These are phyloP conservation scores for Diarsia dahlii DNA, from an alignment of 2,888 invertebrate genomes.

Conservation along the genomic window DNA sequence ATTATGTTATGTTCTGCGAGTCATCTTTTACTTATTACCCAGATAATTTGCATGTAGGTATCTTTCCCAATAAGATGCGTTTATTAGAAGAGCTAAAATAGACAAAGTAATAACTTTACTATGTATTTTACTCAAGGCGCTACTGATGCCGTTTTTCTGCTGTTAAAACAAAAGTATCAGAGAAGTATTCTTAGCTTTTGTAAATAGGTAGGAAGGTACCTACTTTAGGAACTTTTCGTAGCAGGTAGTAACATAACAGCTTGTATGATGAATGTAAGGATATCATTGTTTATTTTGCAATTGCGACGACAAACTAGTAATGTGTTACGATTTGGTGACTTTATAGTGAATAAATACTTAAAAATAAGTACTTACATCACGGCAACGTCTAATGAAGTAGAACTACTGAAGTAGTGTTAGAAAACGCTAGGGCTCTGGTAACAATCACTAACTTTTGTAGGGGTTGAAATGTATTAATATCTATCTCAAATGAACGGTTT, in stretches of 20 bases:
- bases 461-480: background rate
- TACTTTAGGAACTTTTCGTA: background rate
- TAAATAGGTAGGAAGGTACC: too few species aligned
- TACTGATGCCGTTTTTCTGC: background rate
- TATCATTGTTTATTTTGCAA: background rate
- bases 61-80: background rate
- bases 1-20: background rate
- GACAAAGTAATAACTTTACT: too few species aligned
- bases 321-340: background rate
- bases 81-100: background rate
- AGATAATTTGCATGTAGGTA: background rate
- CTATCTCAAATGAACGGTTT: background rate
- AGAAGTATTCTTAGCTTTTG: background rate
- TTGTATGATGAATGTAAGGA: background rate
- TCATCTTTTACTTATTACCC: background rate
- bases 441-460: background rate
- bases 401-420: background rate
- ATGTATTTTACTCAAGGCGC: background rate
- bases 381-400: background rate
- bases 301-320: background rate
- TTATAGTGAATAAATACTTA: background rate
- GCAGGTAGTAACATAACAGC: background rate
- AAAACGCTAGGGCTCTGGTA: background rate
- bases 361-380: background rate
- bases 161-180: background rate